Evolutionary conservation across 1,140 invertebrate genomes (phyloP).

Genomic region (Myzus persicae): DNA sequence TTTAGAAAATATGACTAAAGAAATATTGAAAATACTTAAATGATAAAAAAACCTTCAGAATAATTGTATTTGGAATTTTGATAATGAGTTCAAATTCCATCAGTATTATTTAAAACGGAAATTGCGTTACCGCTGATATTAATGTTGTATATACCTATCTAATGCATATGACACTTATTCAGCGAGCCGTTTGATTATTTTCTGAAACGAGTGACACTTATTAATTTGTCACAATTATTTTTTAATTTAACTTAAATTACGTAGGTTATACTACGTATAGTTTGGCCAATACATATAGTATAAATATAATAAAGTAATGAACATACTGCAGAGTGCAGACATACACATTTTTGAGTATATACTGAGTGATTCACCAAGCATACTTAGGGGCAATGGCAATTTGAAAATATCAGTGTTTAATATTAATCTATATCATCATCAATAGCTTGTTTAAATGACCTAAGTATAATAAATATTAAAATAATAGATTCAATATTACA

Average conservation of each 20-base stretch:
- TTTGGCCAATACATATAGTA: neutral
- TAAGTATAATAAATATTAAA: too few species aligned
- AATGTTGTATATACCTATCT: neutral
- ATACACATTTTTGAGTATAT: too few species aligned
- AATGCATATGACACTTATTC: neutral
- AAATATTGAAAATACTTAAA: conserved; percentile 10
- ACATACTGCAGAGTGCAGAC: too few species aligned
- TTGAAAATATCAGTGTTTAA: too few species aligned
- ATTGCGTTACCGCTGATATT: neutral
- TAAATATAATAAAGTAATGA: too few species aligned
- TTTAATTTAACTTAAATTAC: neutral
- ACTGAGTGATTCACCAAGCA: too few species aligned
- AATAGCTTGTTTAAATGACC: too few species aligned
- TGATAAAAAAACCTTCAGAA: neutral
- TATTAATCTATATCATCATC: too few species aligned
- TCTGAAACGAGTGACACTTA: neutral
- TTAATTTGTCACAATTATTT: neutral
- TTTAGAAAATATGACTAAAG: neutral
- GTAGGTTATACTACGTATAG: too few species aligned
- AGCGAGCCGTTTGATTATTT: neutral
- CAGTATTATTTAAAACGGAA: neutral
- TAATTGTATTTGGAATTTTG: neutral
- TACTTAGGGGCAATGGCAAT: too few species aligned
- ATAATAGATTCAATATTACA: too few species aligned
- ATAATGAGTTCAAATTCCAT: neutral